These are phyloP conservation scores for Pycnomerus fuliginosus DNA, from an alignment of 2,888 invertebrate species.

Conservation along the genomic window DNA sequence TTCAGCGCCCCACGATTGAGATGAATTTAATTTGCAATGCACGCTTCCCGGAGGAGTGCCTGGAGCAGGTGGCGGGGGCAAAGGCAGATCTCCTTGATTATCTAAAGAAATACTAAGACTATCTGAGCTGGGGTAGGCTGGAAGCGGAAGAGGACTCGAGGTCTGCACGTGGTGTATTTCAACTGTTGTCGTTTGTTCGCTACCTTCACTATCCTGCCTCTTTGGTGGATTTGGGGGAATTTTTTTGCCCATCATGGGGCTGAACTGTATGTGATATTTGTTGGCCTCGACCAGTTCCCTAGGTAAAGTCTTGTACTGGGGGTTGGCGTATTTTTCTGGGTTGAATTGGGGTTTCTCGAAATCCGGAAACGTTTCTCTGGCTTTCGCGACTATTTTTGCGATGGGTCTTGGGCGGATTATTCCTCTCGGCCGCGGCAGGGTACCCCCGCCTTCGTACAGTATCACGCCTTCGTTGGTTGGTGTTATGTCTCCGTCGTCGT, in stretches of 20 bases:
- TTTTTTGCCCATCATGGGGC: conserved; percentile 74
- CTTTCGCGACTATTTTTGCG: conserved; percentile 70
- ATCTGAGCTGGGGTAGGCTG: conserved; percentile 66
- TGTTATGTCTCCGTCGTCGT: conserved; percentile 89
- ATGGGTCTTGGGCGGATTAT: conserved; percentile 78
- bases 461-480: conserved; percentile 73
- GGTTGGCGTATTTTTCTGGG: conserved; percentile 47
- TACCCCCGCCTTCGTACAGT: conserved; percentile 72
- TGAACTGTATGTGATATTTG: conserved; percentile 58
- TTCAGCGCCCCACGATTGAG: conserved; percentile 59
- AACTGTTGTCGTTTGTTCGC: conserved; percentile 47
- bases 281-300: conserved; percentile 55
- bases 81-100: conserved; percentile 58
- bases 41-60: conserved; percentile 61
- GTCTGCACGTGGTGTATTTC: conserved; percentile 53
- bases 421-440: conserved; percentile 81
- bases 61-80: conserved; percentile 65
- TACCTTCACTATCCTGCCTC: conserved; percentile 56
- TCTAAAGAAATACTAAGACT: conserved; percentile 62
- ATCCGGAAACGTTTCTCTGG: conserved; percentile 51
- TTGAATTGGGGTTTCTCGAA: conserved; percentile 53
- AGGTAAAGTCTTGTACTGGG: conserved; percentile 57
- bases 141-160: conserved; percentile 61
- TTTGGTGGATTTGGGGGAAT: conserved; percentile 81
- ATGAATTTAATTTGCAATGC: conserved; percentile 55